Evolutionary conservation across 1,140 invertebrate species (phyloP), one percentile per base, ranked within the genome.

Genomic region (Cydia splendana): DNA sequence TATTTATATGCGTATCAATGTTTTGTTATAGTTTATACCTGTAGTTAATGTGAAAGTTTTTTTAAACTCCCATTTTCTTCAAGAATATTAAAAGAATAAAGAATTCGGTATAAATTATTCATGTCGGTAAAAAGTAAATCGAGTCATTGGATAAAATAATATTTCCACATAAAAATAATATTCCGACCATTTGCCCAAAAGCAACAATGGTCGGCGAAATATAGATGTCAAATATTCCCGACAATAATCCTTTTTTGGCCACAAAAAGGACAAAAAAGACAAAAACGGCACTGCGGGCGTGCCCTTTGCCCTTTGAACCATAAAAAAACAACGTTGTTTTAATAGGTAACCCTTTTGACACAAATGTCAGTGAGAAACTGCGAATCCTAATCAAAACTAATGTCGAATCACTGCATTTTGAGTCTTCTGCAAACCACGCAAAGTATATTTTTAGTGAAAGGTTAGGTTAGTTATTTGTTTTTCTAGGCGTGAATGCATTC

Each of bases 231-330:
- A 79, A 87, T 83, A 81, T 88, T 85, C 86, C 80, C 67, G 82
- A 82, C 82, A 83, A 80, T 83, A 87, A 88, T 82, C 86, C 84
- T 75, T 80, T 88, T 91, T 89, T 87, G 80, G 65, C 51, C 51
- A 78, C 84, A 87, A 88, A 85, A 84, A 75, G 76, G 57, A 34
- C 81, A 85, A 88, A 85, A 84, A 75, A 69, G 45, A 34, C 80
- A 85, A 77, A 34, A 34, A 77, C n/a, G 71, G 69, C 85, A 75
- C 89, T 85, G 86, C 89, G 84, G 88, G 89, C 76, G 87, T 85
- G 85, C 85, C 87, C 89, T 90, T 88, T 91, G 84, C 85, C 89
- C 88, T 91, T 88, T 88, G 81, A 84, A 84, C 85, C 85, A 88
- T 88, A 88, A 87, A 88, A 88, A 89, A 89, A 90, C 89, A 91